These are phyloP conservation scores for Phyllotreta cruciferae DNA, from an alignment of 2,888 invertebrate genomes.

Conservation along the genomic window DNA sequence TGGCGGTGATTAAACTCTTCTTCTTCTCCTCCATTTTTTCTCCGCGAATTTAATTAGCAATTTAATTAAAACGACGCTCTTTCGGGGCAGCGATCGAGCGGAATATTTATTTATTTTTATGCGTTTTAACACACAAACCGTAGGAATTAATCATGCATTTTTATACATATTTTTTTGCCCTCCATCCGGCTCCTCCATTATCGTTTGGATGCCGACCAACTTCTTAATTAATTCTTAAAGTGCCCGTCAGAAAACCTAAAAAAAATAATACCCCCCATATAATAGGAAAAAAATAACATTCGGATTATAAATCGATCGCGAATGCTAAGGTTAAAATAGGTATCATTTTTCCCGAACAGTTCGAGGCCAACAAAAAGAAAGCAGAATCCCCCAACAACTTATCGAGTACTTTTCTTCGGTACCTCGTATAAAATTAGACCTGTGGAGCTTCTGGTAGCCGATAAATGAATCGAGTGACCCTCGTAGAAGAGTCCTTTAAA, in stretches of 20 bases:
- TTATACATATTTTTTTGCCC: constrained; percentile 16
- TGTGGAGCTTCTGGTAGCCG: neutral
- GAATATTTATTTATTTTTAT: neutral
- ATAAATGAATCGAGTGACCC: constrained; percentile 17
- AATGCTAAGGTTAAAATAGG: constrained; percentile 41
- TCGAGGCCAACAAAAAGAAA: neutral
- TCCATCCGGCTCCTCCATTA: constrained; percentile 35
- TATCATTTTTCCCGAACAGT: constrained; percentile 41
- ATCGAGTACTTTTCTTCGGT: constrained; percentile 21
- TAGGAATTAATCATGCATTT: constrained; percentile 22
- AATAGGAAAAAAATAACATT: neutral
- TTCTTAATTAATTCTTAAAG: constrained; percentile 41
- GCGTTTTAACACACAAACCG: neutral
- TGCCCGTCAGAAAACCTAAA: constrained; percentile 27
- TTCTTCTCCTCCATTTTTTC: constrained; percentile 11
- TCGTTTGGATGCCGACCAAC: constrained; percentile 40
- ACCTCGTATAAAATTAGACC: constrained; percentile 22
- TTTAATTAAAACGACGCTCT: constrained; percentile 12
- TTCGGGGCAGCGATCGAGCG: neutral
- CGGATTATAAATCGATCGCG: constrained; percentile 38
- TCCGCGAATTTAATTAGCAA: constrained; percentile 36
- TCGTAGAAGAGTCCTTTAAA: constrained; percentile 56
- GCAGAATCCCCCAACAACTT: neutral
- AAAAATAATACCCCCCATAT: no score
- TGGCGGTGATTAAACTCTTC: constrained; percentile 33